phyloP scores from a whole-genome alignment of 2,797 vertebrate genomes.

The Pipistrellus pipistrellus region DNA sequence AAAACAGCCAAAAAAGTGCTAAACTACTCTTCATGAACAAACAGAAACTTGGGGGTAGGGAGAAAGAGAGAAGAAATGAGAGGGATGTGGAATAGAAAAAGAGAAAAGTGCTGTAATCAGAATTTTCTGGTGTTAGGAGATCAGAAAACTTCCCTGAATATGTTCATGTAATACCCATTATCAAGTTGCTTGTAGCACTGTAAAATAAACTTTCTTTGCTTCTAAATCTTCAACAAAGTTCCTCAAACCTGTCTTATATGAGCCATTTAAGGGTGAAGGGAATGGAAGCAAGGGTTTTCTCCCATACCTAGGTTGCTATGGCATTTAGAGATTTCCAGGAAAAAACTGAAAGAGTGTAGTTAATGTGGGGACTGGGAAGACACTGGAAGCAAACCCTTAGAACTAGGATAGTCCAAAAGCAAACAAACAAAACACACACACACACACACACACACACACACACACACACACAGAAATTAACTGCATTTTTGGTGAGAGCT shows the following conservation, averaged over 20 bases:
- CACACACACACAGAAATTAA: neutral
- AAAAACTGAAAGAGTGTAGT: neutral
- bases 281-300: neutral
- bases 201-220: neutral
- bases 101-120: neutral
- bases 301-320: neutral
- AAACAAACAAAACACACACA: neutral
- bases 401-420: neutral
- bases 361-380: neutral
- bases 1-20: neutral
- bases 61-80: neutral
- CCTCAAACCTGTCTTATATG: neutral
- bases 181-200: neutral
- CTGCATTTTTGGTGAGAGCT: neutral
- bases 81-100: neutral
- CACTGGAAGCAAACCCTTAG: neutral
- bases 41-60: neutral
- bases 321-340: neutral
- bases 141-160: neutral
- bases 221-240: constrained; percentile 31
- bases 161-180: neutral
- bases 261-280: neutral
- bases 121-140: neutral
- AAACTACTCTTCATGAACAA: neutral
- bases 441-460: neutral